A percentile compares a stretch with the other conserved stretches of the same genome.
Conservation (phyloP, 2,113 vertebrate species). For the Lophius piscatorius region DNA sequence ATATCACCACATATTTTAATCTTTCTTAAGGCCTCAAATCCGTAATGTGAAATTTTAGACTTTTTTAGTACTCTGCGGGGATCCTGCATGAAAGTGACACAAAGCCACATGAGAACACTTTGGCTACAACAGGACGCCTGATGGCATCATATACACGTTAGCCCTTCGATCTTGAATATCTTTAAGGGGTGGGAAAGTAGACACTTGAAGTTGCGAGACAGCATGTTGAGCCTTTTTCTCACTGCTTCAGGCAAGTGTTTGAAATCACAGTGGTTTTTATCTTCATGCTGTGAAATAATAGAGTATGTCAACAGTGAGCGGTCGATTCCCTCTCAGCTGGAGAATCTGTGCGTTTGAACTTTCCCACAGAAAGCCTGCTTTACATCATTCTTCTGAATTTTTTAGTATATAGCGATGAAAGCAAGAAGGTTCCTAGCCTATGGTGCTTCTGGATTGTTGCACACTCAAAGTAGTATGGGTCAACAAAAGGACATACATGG, state of each 20-base stretch:
- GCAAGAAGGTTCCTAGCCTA: constrained; percentile 22
- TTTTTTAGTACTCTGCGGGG: no score
- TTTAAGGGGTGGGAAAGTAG: no score
- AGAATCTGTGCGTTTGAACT: constrained; percentile 12
- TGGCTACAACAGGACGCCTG: no score
- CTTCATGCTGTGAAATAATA: constrained; percentile 52
- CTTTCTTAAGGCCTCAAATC: no score
- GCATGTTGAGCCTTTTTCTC: constrained; percentile 53
- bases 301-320: constrained; percentile 24
- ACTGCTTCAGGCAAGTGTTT: constrained; percentile 24
- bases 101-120: no score
- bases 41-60: no score
- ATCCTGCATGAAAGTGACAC: no score
- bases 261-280: constrained; percentile 51
- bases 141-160: no score
- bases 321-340: constrained; percentile 11
- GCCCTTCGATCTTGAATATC: no score
- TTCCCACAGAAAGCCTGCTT: constrained; percentile 21
- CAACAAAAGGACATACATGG: constrained; percentile 32
- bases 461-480: constrained; percentile 27
- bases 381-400: constrained; percentile 10
- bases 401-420: constrained; percentile 3
- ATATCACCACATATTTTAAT: no score
- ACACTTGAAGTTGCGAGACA: no score
- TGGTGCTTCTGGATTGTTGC: neutral